These are phyloP conservation scores for Augochlora pura DNA, from an alignment of 1,140 invertebrate species.

Conservation along the genomic window DNA sequence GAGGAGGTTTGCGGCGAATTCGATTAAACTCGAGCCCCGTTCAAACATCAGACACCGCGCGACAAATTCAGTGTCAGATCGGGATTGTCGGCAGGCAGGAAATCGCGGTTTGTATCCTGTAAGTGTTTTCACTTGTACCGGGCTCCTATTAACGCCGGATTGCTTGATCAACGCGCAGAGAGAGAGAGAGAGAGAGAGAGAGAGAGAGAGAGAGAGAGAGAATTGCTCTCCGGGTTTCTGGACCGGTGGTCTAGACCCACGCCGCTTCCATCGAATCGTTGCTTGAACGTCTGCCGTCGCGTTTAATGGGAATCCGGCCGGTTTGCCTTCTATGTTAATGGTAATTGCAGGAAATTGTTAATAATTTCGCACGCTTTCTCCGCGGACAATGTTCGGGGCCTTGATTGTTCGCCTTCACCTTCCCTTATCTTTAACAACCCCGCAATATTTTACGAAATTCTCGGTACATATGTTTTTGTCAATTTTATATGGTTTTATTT, in stretches of 20 bases:
- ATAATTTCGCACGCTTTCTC: neutral
- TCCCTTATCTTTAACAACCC: no score
- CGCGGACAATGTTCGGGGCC: no score
- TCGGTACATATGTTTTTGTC: no score
- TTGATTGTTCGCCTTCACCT: no score
- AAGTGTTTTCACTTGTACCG: constrained; percentile 25
- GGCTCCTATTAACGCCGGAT: constrained; percentile 22
- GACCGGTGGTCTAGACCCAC: neutral
- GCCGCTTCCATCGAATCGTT: constrained; percentile 9
- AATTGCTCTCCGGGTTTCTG: neutral
- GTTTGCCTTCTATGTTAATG: neutral
- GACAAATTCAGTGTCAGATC: neutral
- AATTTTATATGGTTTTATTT: no score
- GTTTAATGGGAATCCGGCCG: constrained; percentile 6
- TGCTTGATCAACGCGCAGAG: constrained; percentile 24
- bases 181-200: no score
- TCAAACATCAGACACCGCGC: neutral
- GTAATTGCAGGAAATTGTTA: neutral
- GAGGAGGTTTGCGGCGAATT: neutral
- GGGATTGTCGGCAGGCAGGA: constrained; percentile 1
- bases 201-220: no score
- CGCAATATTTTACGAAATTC: no score
- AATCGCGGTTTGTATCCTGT: constrained; percentile 14
- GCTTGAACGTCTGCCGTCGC: neutral
- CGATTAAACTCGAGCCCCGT: neutral